Evolutionary conservation across 2,113 vertebrate genomes (phyloP), one percentile per base, ranked within the genome.

Genomic region (Elachura formosa): DNA sequence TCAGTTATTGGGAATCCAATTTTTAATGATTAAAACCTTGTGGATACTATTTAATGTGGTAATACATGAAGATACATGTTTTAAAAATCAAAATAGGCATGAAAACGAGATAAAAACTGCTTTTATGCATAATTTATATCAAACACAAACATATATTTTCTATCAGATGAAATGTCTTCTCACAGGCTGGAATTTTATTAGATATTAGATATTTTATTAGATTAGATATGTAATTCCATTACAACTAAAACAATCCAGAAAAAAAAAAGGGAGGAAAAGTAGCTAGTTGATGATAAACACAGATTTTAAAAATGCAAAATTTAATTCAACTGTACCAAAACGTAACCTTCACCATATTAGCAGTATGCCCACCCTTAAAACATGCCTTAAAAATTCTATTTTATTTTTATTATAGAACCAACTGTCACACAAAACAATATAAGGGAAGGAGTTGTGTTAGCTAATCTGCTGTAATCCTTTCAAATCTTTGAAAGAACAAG

Each of bases 401-500:
- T 87, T 89, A 51, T 83, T 93, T 97, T 87, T 88, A 29, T 90
- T 59, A 52, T 45, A 68, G 40, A 80, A 74, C 33, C 20, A 14
- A 61, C 41, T 71, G 63, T 73, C 78, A 88, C 38, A 58, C 55
- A 58, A 74, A 83, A 89, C 87, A 85, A 40, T 56, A 40, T 4
- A 77, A 63, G 24, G 56, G 82, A 94, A 34, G 43, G 82, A 90
- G 54, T 75, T 55, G 25, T 63, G 84, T 80, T 96, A 91, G 75
- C 75, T 96, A 97, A 97, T 90, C 94, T 93, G 82, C 82, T 72
- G 38, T 96, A 96, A 96, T 95, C 95, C 79, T 96, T 95, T 94
- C 91, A 93, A 80, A 84, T 64, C 83, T 86, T 59, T 90, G 86
- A 84, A 96, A 95, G 93, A 93, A 90, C 91, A 96, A 95, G 79